A percentile compares a stretch with the other conserved stretches of the same genome.
These are phyloP conservation scores for Euthynnus affinis DNA, from an alignment of 2,797 vertebrate genomes.

Conservation along the genomic window DNA sequence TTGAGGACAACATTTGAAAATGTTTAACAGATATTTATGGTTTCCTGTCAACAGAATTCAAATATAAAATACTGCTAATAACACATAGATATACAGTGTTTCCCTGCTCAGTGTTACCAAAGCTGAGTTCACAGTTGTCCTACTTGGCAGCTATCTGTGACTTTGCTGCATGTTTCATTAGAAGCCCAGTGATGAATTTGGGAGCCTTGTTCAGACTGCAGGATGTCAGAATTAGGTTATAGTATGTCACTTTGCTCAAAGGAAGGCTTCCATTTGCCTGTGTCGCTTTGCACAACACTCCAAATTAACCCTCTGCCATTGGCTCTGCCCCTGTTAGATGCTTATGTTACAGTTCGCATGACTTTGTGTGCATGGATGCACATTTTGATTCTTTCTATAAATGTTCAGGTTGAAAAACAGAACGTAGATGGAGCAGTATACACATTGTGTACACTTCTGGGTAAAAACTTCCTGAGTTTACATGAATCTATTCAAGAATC, in stretches of 20 bases:
- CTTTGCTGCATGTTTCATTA: constrained; percentile 74
- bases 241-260: not conserved
- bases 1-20: not conserved
- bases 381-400: not conserved
- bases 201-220: constrained; percentile 42
- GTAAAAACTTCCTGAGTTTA: constrained; percentile 62
- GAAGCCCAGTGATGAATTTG: constrained; percentile 69
- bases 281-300: not conserved
- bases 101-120: constrained; percentile 23
- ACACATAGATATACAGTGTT: not conserved
- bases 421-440: not conserved
- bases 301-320: not conserved
- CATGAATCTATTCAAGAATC: constrained; percentile 16
- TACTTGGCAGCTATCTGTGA: constrained; percentile 61
- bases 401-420: not conserved
- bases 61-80: not conserved
- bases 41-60: not conserved
- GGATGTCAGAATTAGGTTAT: constrained; percentile 20
- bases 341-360: not conserved
- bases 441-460: constrained; percentile 4
- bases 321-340: not conserved
- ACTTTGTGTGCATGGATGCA: not conserved
- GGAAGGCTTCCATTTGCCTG: constrained; percentile 5
- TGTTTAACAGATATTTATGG: not conserved
- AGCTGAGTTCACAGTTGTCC: constrained; percentile 12